Conservation (phyloP, 2,113 vertebrate genomes). For the Tenrec ecaudatus region DNA sequence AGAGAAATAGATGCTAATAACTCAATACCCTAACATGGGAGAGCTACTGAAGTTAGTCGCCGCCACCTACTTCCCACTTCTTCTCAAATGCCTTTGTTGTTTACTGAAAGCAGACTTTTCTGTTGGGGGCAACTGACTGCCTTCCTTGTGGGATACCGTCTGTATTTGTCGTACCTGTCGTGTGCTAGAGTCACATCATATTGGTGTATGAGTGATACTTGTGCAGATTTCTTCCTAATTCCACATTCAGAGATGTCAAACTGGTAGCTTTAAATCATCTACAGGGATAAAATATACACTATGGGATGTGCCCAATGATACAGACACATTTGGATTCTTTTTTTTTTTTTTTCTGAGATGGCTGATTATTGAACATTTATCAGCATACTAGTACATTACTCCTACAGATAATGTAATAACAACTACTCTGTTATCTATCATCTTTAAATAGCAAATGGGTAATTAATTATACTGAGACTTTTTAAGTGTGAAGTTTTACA, state of each 20-base stretch:
- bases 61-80: constrained; percentile 13
- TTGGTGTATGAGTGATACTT: not conserved
- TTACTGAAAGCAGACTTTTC: not conserved
- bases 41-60: constrained; percentile 26
- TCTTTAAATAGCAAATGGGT: constrained; percentile 42
- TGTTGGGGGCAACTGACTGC: not conserved
- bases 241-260: not conserved
- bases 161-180: not conserved
- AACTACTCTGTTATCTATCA: not conserved
- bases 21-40: not conserved
- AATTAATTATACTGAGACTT: constrained; percentile 36
- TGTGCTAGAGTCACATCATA: not conserved
- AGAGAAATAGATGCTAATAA: not conserved
- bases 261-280: constrained; percentile 17
- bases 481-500: constrained; percentile 60
- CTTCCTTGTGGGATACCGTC: not conserved
- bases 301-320: not conserved
- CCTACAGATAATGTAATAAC: not conserved
- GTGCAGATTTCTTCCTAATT: not conserved
- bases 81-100: constrained; percentile 2
- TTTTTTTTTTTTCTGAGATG: not conserved
- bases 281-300: not conserved
- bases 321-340: not conserved
- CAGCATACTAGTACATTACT: constrained; percentile 3
- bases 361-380: constrained; percentile 26